A percentile compares a stretch with the other conserved stretches of the same genome.
Evolutionary conservation across 2,888 invertebrate species (phyloP).

Genomic region (Stegana nigrithorax): DNA sequence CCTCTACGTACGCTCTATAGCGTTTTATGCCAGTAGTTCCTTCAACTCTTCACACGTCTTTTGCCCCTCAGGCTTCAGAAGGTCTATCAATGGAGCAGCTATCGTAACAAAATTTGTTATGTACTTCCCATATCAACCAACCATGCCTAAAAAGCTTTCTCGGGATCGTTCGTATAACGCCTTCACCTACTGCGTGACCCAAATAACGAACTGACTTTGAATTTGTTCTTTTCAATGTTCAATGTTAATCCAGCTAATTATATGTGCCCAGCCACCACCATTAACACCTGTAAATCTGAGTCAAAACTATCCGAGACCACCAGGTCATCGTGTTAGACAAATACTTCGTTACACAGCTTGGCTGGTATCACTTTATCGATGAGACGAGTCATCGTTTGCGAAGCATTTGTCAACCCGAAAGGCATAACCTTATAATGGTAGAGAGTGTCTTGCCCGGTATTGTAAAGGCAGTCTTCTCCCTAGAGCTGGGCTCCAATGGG

Average conservation of each 20-base stretch:
- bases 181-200: no score
- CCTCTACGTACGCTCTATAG: no score
- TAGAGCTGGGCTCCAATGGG: background rate
- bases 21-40: no score
- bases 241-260: conserved; percentile 15
- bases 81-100: no score
- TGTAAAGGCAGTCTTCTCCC: conserved; percentile 2
- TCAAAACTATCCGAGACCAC: conserved; percentile 24
- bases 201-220: no score
- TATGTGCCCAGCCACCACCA: background rate
- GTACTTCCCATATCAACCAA: no score
- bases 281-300: background rate
- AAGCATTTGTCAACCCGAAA: conserved; percentile 12
- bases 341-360: background rate
- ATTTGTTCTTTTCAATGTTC: conserved; percentile 16
- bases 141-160: no score
- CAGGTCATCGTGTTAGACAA: conserved; percentile 17
- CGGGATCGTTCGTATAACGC: no score
- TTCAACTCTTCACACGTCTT: no score
- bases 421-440: conserved; percentile 10
- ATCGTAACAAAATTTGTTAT: no score
- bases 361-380: conserved; percentile 14
- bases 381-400: conserved; percentile 17
- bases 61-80: no score
- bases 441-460: background rate